Evolutionary conservation across 2,113 vertebrate species (phyloP).

Genomic region (Eclectus roratus): DNA sequence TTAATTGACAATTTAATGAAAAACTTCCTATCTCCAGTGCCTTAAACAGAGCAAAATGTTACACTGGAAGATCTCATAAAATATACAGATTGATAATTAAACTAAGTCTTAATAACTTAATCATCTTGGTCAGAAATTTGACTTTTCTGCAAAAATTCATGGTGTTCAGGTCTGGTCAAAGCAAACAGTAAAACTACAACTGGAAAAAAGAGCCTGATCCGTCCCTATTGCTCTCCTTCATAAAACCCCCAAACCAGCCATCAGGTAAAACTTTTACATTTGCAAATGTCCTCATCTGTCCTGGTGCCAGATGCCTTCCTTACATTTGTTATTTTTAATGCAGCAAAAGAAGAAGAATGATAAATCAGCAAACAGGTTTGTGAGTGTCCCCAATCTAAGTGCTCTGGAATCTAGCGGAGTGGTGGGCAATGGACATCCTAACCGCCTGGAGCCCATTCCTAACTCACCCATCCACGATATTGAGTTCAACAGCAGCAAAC

Average conservation of each 20-base stretch:
- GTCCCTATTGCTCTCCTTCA: neutral
- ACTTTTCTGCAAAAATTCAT: neutral
- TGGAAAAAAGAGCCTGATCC: neutral
- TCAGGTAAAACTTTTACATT: neutral
- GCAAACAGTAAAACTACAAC: neutral
- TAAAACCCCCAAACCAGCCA: neutral
- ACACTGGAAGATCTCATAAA: neutral
- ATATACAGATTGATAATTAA: neutral
- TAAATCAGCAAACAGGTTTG: conserved; percentile 95
- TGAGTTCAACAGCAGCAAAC: conserved; percentile 98
- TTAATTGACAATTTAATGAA: conserved; percentile 18
- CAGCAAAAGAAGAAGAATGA: conserved; percentile 99
- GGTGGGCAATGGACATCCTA: conserved; percentile 89
- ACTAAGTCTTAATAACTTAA: neutral
- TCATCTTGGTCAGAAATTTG: neutral
- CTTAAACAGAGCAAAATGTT: neutral
- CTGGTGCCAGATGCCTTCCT: conserved; percentile 59
- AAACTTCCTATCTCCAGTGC: neutral
- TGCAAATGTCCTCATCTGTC: conserved; percentile 52
- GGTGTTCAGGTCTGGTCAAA: neutral
- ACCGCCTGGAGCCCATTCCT: conserved; percentile 94
- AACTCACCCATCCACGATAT: conserved; percentile 96
- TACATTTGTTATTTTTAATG: conserved; percentile 83
- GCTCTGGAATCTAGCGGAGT: conserved; percentile 87
- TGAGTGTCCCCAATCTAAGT: conserved; percentile 96